These are phyloP conservation scores for Rhagologus leucostigma DNA, from an alignment of 2,113 vertebrate species.

Conservation along the genomic window DNA sequence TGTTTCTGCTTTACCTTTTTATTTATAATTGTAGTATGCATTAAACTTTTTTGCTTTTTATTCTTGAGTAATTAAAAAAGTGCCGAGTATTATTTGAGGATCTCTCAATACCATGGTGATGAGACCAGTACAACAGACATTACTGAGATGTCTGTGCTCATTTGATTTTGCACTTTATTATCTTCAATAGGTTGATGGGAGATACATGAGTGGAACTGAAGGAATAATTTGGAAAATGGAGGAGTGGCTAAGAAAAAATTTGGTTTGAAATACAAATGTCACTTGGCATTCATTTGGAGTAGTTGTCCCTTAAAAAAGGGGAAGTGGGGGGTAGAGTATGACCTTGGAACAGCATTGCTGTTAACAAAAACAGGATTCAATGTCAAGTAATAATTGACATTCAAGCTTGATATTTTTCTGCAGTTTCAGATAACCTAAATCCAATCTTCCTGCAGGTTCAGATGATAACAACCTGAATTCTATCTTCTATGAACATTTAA, in stretches of 20 bases:
- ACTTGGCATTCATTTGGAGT: not conserved
- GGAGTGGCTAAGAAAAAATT: not conserved
- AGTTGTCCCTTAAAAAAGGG: not conserved
- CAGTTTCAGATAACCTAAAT: constrained; percentile 67
- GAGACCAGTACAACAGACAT: not conserved
- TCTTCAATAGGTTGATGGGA: not conserved
- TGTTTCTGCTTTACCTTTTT: not conserved
- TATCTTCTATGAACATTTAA: constrained; percentile 90
- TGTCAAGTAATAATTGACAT: not conserved
- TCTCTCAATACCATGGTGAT: not conserved
- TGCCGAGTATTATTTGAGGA: not conserved
- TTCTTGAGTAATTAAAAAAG: not conserved
- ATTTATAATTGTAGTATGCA: not conserved
- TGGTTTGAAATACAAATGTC: not conserved
- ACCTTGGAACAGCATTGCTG: not conserved
- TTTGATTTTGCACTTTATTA: not conserved
- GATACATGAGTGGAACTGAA: not conserved
- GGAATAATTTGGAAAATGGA: not conserved
- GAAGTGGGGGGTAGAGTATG: fast-evolving
- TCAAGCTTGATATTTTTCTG: not conserved
- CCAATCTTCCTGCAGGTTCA: constrained; percentile 81
- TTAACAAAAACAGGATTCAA: not conserved
- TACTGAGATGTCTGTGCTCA: not conserved
- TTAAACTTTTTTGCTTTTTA: not conserved
- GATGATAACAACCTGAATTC: constrained; percentile 92